Percentiles rank a stretch among this genome's conserved stretches.
Conservation (phyloP, 2,113 vertebrate species). For the Ictalurus punctatus region DNA sequence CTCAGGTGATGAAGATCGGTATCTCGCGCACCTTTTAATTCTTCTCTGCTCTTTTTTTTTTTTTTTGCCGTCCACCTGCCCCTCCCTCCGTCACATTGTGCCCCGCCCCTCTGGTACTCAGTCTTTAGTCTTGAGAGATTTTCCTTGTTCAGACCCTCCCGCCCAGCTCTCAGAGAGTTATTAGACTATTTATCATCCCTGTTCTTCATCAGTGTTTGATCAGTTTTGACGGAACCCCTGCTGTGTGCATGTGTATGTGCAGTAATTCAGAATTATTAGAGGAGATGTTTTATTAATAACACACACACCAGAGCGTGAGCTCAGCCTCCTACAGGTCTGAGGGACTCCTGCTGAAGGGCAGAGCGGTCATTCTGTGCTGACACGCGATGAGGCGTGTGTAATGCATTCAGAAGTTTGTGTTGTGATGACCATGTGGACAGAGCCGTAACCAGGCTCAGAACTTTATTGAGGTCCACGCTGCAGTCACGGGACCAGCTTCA, state of each 20-base stretch:
- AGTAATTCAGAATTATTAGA: not conserved
- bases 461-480: not conserved
- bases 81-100: not conserved
- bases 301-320: not conserved
- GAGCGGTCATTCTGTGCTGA: no score
- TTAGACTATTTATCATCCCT: not conserved
- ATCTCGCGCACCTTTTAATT: not conserved
- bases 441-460: not conserved
- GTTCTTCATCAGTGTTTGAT: not conserved
- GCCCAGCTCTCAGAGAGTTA: not conserved
- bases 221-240: not conserved
- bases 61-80: not conserved
- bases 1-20: not conserved
- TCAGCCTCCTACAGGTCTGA: no score
- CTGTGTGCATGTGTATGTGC: not conserved
- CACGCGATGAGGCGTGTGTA: no score
- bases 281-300: not conserved
- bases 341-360: no score
- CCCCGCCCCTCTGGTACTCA: not conserved
- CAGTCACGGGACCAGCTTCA: not conserved
- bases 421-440: no score
- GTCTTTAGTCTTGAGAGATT: not conserved
- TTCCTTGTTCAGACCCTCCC: not conserved
- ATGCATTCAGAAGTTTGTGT: no score
- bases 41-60: not conserved